Conservation (phyloP, 2,888 invertebrate species). For the Microdon myrmicae region DNA sequence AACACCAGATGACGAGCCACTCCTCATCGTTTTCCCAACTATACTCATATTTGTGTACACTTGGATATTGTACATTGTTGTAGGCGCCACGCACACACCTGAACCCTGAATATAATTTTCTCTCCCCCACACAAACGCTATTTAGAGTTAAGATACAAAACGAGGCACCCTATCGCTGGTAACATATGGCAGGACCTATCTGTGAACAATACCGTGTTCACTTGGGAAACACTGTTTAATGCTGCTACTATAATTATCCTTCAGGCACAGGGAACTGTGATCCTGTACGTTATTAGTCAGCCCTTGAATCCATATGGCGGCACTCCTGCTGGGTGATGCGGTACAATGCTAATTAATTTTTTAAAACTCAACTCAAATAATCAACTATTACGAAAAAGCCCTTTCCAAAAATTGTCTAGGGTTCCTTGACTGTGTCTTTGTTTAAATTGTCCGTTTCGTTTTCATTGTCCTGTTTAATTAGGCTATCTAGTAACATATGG, state of each 20-base stretch:
- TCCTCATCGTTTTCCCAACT: slow-evolving; percentile 15
- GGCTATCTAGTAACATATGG: no score
- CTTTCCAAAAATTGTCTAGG: no score
- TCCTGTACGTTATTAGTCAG: slow-evolving; percentile 27
- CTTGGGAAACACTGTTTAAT: slow-evolving; percentile 43
- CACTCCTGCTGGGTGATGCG: slow-evolving; percentile 48
- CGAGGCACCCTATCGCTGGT: slow-evolving; percentile 31
- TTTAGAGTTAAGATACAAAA: slow-evolving; percentile 34
- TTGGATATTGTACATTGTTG: no score
- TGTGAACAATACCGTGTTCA: slow-evolving; percentile 33
- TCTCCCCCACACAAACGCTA: slow-evolving; percentile 7
- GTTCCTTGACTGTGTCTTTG: not conserved
- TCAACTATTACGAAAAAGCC: slow-evolving; percentile 44
- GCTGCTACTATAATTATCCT: slow-evolving; percentile 37
- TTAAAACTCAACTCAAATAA: slow-evolving; percentile 42
- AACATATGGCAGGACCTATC: slow-evolving; percentile 43
- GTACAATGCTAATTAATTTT: slow-evolving; percentile 50
- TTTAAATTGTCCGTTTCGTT: not conserved
- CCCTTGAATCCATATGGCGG: slow-evolving; percentile 44
- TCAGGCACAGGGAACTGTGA: slow-evolving; percentile 18
- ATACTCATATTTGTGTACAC: no score
- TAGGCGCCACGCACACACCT: slow-evolving; percentile 14
- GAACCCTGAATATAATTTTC: slow-evolving; percentile 39
- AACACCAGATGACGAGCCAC: slow-evolving; percentile 42
- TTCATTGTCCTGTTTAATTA: no score